Base-by-base conservation (phyloP, 2,888 invertebrate genomes). In the Hydriomena furcata region DNA sequence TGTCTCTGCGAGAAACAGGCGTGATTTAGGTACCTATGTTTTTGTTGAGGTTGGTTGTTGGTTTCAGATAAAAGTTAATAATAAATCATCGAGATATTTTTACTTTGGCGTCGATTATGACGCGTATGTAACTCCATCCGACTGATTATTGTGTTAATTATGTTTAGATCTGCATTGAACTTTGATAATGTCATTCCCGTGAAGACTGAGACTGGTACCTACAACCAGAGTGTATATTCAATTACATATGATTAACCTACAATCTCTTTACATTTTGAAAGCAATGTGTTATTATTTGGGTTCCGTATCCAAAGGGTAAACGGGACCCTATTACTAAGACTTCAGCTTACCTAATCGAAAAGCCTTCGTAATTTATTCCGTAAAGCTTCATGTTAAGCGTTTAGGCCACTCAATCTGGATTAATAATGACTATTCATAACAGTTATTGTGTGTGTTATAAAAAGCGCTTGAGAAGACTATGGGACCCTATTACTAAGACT, bases 281-380 rank as follows among this genome's bases (percentile, higher is more conserved):
- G n/a, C n/a, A n/a, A n/a, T n/a, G n/a, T n/a, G n/a, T n/a, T n/a
- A n/a, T n/a, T n/a, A n/a, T n/a, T n/a, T n/a, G n/a, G n/a, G n/a
- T n/a, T n/a, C n/a, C n/a, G n/a, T n/a, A n/a, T n/a, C n/a, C n/a
- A n/a, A n/a, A n/a, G n/a, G n/a, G n/a, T n/a, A n/a, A n/a, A n/a
- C n/a, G n/a, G n/a, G n/a, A n/a, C n/a, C n/a, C n/a, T n/a, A n/a
- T n/a, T n/a, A n/a, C n/a, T n/a, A n/a, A 46, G 40, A 37, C 49
- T 41, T 30, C 32, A 50, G 52, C 21, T 56, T 54, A 48, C 56
- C 41, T 54, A 52, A 59, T 50, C 44, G 10, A 30, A 25, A 40
- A 31, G 50, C 44, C 52, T 47, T 46, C 46, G 46, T 48, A 50
- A 55, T 57, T 60, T 50, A 56, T 42, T 44, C 52, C 11, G 46